Base-by-base conservation (phyloP, 1,140 invertebrate genomes). In the Euglossa dilemma region DNA sequence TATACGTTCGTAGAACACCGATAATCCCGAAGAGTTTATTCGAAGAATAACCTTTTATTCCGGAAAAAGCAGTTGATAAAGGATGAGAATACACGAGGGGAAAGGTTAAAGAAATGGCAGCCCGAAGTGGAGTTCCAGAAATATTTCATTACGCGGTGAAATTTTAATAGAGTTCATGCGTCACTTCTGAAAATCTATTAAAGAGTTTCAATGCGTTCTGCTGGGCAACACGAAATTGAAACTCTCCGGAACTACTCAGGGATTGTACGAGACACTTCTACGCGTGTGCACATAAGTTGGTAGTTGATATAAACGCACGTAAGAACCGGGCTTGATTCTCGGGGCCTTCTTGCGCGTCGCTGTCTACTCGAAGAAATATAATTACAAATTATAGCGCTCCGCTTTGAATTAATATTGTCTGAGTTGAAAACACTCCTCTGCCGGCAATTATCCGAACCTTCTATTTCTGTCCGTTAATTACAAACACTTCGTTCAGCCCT, bases 321-420 rank as follows among this genome's bases (percentile, higher is more conserved):
- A 80, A 80, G 56, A 73, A 64, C 47, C 47, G 3, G 7, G n/a
- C 28, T 54, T 28, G 28, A 66, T 63, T 73, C 43, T 23, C 9
- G 18, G 25, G 2, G 5, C 28, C 12, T 74, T 28, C 70, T 74
- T 74, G 54, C 57, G 54, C 57, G 28, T 12, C 25, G 66, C 45
- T 56, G 50, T 50, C 6, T 28, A 25, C 9, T 61, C 59, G 43
- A 73, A 80, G 70, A 64, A 64, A 64, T 74, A 80, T 74, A 80
- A 80, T 80, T 80, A 80, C 50, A 28, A 73, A 80, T 73, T 54
- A 50, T 80, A 64, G 12, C 50, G 28, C 28, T 73, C 2, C 20
- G n/a, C 70, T 54, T 64, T 73, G 59, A 80, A 73, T 80, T 80
- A 73, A 80, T 73, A 80, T 80, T 52, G 70, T 56, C 70, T n/a